Percentiles rank a stretch among this genome's conserved stretches.
Evolutionary conservation across 2,888 invertebrate genomes (phyloP).

Genomic region (Eugnorisma glareosa): DNA sequence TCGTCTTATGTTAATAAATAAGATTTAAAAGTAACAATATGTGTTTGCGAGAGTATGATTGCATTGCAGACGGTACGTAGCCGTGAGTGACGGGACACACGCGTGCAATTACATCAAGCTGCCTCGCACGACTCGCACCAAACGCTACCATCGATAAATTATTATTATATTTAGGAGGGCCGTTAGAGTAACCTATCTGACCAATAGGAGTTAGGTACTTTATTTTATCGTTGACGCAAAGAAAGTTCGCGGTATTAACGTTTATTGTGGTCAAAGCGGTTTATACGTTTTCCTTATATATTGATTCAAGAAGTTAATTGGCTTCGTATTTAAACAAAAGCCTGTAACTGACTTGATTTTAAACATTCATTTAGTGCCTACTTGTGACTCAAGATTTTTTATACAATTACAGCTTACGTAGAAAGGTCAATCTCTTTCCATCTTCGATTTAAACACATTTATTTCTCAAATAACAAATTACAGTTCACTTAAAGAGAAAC

Average conservation of each 20-base stretch:
- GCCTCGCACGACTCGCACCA: constrained; percentile 63
- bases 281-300: neutral
- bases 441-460: no score
- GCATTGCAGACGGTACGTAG: constrained; percentile 47
- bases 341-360: neutral
- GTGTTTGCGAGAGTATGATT: neutral
- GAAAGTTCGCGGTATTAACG: neutral
- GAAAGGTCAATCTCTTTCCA: neutral
- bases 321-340: neutral
- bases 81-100: constrained; percentile 67
- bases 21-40: neutral
- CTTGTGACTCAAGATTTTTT: neutral
- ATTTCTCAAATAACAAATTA: no score
- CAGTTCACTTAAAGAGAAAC: no score
- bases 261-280: constrained; percentile 2
- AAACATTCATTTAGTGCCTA: neutral
- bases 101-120: constrained; percentile 78
- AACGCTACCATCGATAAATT: constrained; percentile 59
- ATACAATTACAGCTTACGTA: neutral
- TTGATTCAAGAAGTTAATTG: neutral
- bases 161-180: constrained; percentile 48
- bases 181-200: neutral
- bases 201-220: constrained; percentile 4
- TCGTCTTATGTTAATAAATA: neutral
- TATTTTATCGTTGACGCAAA: neutral